Evolutionary conservation across 2,113 vertebrate genomes (phyloP).

Genomic region (Pelecanus crispus): DNA sequence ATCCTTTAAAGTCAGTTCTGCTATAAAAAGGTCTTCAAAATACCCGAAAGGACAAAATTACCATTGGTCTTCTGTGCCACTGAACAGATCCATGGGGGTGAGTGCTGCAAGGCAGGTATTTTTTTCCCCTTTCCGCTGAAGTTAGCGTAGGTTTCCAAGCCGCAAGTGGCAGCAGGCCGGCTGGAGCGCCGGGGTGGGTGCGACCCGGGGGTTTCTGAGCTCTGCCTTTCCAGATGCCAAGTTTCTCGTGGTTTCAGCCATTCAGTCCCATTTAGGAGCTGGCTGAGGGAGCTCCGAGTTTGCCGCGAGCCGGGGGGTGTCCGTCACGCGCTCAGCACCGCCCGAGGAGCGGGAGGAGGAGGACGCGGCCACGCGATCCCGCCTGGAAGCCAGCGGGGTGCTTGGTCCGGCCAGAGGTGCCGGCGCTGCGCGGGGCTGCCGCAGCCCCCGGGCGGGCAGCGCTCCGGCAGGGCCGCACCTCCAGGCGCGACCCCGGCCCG

Average conservation of each 20-base stretch:
- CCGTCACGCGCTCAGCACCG: accelerated
- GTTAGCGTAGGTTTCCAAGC: not conserved
- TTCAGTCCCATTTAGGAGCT: accelerated
- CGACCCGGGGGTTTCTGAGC: not conserved
- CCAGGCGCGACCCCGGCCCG: not conserved
- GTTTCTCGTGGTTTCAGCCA: not conserved
- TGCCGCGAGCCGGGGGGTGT: accelerated
- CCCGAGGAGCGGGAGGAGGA: no score
- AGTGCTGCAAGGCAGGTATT: not conserved
- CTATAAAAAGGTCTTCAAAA: not conserved
- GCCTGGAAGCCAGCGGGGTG: accelerated
- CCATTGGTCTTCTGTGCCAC: not conserved
- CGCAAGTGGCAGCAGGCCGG: not conserved
- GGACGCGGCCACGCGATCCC: not conserved
- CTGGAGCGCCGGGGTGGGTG: not conserved
- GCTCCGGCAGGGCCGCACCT: not conserved
- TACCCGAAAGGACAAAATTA: not conserved
- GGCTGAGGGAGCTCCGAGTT: not conserved
- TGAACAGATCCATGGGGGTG: accelerated
- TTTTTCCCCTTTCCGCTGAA: accelerated
- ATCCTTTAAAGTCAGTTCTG: not conserved
- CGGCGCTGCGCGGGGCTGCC: not conserved
- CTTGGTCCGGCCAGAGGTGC: not conserved
- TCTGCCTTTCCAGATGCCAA: accelerated
- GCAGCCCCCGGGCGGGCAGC: not conserved